Evolutionary conservation across 2,113 vertebrate species (phyloP).

Genomic region (Taxidea taxus): DNA sequence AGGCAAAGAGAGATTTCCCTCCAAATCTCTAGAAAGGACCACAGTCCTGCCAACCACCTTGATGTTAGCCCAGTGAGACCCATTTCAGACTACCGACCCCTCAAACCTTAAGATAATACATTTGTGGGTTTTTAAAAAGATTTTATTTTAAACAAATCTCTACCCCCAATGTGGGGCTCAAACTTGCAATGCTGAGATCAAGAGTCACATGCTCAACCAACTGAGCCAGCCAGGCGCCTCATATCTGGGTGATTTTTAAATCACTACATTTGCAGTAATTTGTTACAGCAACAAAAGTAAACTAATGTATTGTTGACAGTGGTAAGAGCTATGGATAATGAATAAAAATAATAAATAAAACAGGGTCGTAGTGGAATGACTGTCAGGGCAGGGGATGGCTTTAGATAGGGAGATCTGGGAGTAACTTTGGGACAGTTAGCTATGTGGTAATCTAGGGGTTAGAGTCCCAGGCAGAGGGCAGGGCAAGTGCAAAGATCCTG

Average conservation of each 20-base stretch:
- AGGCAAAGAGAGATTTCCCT: neutral
- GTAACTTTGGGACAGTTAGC: neutral
- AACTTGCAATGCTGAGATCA: neutral
- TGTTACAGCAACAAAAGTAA: neutral
- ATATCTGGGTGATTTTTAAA: neutral
- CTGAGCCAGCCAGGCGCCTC: neutral
- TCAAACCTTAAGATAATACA: neutral
- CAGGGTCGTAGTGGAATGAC: fast-evolving
- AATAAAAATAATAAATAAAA: neutral
- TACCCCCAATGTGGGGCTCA: neutral
- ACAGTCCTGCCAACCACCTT: neutral
- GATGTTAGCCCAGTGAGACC: neutral
- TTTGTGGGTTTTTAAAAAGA: neutral
- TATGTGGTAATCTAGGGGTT: neutral
- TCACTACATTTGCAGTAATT: neutral
- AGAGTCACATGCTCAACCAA: neutral
- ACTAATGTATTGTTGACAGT: neutral
- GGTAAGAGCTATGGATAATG: neutral
- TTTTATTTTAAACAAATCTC: neutral
- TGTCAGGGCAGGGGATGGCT: neutral
- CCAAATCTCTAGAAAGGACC: neutral
- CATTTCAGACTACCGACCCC: neutral
- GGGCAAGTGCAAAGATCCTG: neutral
- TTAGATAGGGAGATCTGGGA: neutral
- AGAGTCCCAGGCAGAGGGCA: neutral